Conservation (phyloP, 2,888 invertebrate species). For the Chloromyia formosa region DNA sequence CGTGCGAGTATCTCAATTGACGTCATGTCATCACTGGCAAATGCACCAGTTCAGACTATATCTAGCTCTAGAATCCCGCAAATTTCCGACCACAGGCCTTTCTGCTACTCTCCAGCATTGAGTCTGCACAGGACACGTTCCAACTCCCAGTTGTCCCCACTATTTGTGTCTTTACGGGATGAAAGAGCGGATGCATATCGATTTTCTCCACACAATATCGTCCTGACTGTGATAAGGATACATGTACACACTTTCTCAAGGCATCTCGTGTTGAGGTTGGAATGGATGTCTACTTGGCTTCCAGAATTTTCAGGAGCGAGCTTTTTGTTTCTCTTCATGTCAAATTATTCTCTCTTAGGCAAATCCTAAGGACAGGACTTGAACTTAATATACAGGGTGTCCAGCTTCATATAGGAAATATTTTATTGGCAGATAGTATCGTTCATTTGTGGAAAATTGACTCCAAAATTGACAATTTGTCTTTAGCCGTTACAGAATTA, state of each 20-base stretch:
- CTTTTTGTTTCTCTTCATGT: constrained; percentile 19
- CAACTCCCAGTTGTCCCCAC: constrained; percentile 28
- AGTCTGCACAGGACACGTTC: not conserved
- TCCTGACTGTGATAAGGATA: constrained; percentile 19
- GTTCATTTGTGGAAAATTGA: too few relatives aligned
- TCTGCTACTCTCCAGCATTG: constrained; percentile 6
- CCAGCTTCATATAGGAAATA: too few relatives aligned
- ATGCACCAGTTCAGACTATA: constrained; percentile 35
- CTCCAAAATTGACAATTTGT: too few relatives aligned
- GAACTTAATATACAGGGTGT: too few relatives aligned
- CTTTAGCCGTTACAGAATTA: too few relatives aligned
- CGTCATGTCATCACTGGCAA: constrained; percentile 44
- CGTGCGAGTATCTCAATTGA: constrained; percentile 14
- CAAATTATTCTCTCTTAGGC: not conserved
- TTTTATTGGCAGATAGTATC: too few relatives aligned
- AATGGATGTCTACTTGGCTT: constrained; percentile 25
- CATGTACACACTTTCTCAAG: constrained; percentile 24
- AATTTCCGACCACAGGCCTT: constrained; percentile 23
- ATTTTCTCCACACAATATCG: constrained; percentile 30
- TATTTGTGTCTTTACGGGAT: constrained; percentile 12
- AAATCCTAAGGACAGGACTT: too few relatives aligned
- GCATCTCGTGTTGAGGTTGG: constrained; percentile 16
- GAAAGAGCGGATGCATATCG: constrained; percentile 33
- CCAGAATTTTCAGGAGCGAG: constrained; percentile 4
- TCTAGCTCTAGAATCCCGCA: not conserved